Conservation (phyloP, 2,888 invertebrate species). For the Digitonthophagus gazella region DNA sequence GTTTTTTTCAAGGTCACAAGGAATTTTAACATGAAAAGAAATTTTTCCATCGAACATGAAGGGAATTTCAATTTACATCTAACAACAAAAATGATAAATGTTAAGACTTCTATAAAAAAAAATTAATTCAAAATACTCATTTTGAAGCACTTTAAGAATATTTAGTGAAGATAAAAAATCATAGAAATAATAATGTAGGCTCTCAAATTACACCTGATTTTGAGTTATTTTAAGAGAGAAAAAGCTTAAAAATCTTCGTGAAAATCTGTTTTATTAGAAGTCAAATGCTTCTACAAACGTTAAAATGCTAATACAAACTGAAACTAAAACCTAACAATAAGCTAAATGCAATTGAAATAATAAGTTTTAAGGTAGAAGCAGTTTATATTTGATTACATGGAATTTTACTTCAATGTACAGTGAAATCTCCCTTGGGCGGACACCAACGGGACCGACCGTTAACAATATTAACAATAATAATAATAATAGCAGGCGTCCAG, state of each 20-base stretch:
- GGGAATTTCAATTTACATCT: constrained; percentile 34
- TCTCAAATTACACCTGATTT: constrained; percentile 38
- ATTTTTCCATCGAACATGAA: constrained; percentile 23
- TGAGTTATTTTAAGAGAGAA: constrained; percentile 35
- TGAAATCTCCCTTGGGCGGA: no score
- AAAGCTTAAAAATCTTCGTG: constrained; percentile 25
- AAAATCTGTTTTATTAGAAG: constrained; percentile 24
- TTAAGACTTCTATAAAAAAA: constrained; percentile 47
- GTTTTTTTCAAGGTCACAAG: constrained; percentile 49
- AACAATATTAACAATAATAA: no score
- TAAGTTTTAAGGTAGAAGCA: no score
- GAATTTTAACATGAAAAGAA: constrained; percentile 39
- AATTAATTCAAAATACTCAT: constrained; percentile 46
- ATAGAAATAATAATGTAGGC: constrained; percentile 42
- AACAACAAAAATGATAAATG: constrained; percentile 41
- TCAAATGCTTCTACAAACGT: constrained; percentile 21
- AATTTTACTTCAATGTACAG: no score
- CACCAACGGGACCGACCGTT: no score
- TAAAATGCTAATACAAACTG: no score
- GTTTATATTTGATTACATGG: no score
- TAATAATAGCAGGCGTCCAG: no score
- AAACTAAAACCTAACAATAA: no score
- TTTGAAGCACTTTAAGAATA: constrained; percentile 48
- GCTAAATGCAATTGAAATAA: no score
- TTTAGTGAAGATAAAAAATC: constrained; percentile 32